Conservation (phyloP, 2,888 invertebrate genomes). For the Athalia circularis region DNA sequence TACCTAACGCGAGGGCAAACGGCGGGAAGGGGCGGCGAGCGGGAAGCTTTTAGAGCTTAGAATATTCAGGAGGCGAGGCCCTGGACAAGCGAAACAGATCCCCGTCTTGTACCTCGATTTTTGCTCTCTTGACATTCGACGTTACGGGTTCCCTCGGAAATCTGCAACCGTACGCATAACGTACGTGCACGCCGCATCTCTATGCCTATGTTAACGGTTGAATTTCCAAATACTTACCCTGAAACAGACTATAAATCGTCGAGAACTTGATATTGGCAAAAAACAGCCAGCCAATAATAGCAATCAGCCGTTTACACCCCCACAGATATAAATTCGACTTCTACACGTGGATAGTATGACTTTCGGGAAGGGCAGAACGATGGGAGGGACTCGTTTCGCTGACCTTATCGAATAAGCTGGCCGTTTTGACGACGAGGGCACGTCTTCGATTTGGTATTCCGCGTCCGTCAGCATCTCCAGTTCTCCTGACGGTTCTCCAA, state of each 20-base stretch:
- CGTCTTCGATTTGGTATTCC: constrained; percentile 70
- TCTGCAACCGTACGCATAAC: background rate
- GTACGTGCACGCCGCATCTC: too few relatives aligned
- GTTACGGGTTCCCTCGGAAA: constrained; percentile 34
- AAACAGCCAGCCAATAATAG: constrained; percentile 29
- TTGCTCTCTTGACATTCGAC: constrained; percentile 47
- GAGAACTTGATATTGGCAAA: constrained; percentile 24
- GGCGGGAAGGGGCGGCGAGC: constrained; percentile 58
- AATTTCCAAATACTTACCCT: background rate
- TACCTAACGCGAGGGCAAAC: constrained; percentile 60
- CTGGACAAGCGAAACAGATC: constrained; percentile 65
- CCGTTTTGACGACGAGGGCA: constrained; percentile 35
- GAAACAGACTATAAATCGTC: background rate
- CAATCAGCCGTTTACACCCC: constrained; percentile 31
- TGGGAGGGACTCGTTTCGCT: constrained; percentile 42
- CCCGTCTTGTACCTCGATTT: constrained; percentile 43
- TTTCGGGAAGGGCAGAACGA: background rate
- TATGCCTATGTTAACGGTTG: too few relatives aligned
- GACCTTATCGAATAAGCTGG: constrained; percentile 41
- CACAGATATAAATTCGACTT: constrained; percentile 26
- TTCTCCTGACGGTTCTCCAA: constrained; percentile 25
- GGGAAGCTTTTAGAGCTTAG: constrained; percentile 73
- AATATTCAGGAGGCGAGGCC: constrained; percentile 71
- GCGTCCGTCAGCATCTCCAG: constrained; percentile 57
- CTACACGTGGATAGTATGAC: background rate